phyloP scores from a whole-genome alignment of 2,797 vertebrate genomes.

The Amniataba percoides region DNA sequence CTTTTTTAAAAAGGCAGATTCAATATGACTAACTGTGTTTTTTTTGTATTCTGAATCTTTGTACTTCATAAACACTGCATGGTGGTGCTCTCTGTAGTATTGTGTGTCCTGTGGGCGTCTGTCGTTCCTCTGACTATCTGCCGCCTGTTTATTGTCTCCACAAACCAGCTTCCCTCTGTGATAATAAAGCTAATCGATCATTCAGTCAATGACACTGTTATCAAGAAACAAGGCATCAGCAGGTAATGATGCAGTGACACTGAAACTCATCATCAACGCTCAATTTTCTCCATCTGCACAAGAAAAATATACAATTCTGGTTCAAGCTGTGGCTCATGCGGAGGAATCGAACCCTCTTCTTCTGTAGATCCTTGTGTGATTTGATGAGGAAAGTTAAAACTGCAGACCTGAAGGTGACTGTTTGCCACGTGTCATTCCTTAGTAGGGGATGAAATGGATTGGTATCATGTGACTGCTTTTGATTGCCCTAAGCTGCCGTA shows the following conservation, averaged over 20 bases:
- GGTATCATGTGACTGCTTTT: constrained; percentile 72
- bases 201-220: not conserved
- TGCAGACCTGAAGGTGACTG: constrained; percentile 64
- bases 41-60: not conserved
- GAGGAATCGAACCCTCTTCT: not conserved
- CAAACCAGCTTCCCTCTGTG: not conserved
- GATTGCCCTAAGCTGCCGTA: constrained; percentile 73
- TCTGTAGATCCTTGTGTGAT: no score
- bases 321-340: not conserved
- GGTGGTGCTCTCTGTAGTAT: not conserved
- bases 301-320: constrained; percentile 2
- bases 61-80: not conserved
- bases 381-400: constrained; percentile 15
- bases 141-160: not conserved
- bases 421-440: constrained; percentile 51
- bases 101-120: not conserved
- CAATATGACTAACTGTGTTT: not conserved
- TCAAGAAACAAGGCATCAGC: not conserved
- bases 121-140: not conserved
- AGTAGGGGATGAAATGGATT: constrained; percentile 66
- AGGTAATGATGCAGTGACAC: not conserved
- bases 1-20: no score
- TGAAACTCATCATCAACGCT: not conserved
- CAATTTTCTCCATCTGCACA: not conserved
- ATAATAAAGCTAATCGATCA: not conserved